A percentile compares a stretch with the other conserved stretches of the same genome.
Conservation (phyloP, 2,113 vertebrate species). For the Ptilorrhoa leucosticta region DNA sequence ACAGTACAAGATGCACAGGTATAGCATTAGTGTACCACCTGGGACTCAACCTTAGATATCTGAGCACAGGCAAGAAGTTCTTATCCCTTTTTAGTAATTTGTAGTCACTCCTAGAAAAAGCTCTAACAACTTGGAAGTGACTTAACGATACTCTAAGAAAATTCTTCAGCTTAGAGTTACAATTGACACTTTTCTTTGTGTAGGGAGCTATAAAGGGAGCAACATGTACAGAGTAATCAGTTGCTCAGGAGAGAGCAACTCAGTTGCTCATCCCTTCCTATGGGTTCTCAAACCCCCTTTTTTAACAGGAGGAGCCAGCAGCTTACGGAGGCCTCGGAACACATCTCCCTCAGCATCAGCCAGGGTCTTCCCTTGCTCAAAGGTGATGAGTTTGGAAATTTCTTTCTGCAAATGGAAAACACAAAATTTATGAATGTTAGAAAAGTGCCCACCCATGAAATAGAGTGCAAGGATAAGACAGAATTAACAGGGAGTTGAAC, state of each 20-base stretch:
- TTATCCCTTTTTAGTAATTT: neutral
- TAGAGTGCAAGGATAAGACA: neutral
- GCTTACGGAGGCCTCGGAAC: constrained; percentile 96
- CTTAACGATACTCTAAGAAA: neutral
- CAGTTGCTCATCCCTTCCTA: constrained; percentile 2
- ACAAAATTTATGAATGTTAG: neutral
- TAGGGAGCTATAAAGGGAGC: neutral
- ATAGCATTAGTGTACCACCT: neutral
- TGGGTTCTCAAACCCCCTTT: constrained; percentile 3
- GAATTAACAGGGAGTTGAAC: neutral
- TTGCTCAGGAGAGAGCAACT: neutral
- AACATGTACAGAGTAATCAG: neutral
- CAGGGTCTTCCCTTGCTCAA: constrained; percentile 95
- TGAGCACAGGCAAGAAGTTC: neutral
- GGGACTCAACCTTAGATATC: neutral
- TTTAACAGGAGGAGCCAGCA: constrained; percentile 12
- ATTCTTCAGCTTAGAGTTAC: neutral
- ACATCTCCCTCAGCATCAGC: constrained; percentile 97
- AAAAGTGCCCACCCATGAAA: neutral
- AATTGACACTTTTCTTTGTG: neutral
- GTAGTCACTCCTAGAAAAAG: neutral
- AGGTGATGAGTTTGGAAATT: constrained; percentile 88
- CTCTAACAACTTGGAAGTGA: neutral
- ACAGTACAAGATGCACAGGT: neutral
- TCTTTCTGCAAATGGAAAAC: constrained; percentile 85